Evolutionary conservation across 1,140 invertebrate genomes (phyloP), one percentile per base, ranked within the genome.

Genomic region (Calephelis nemesis): DNA sequence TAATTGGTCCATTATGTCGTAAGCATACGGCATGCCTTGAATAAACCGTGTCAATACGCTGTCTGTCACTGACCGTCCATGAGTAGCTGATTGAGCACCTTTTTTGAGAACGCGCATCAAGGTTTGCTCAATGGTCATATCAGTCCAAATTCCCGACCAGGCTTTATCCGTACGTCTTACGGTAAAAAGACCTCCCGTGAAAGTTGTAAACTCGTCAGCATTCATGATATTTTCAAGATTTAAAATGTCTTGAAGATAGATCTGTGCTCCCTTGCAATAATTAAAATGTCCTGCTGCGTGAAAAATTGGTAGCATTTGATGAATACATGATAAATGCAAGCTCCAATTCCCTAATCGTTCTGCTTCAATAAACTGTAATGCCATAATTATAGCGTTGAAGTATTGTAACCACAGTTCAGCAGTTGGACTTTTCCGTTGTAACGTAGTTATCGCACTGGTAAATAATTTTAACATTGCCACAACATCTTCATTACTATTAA

Each of bases 21-120:
- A 52, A 52, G 13, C 50, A 9, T 52, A 52, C 50, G 13, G 50
- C 50, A 52, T 52, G 13, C 13, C 50, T 52, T 52, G 7, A 9
- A 52, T 52, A 19, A 52, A 52, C 7, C 50, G 50, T 52, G 50
- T 19, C 10, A 52, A 52, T 19, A 52, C 50, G 13, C 50, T 52
- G 13, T 52, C 50, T 19, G 50, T 19, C 7, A 19, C 50, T 19
- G 50, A 52, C 2, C 50, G 13, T 19, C 13, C 7, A 52, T 52
- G 13, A 52, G 13, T 19, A 8, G 7, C 50, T 9, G 50, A 52
- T 19, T 52, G 50, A 19, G 13, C 50, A 9, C 50, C 50, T 19
- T 13, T 54, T 54, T 30, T 54, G 1, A 30, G 8, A 54, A 30
- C 3, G 3, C 52, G 15, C 52, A 54, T 54, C 0, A 54, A 5